Conservation (phyloP, 2,113 vertebrate genomes). For the Dolichotis patagonum region DNA sequence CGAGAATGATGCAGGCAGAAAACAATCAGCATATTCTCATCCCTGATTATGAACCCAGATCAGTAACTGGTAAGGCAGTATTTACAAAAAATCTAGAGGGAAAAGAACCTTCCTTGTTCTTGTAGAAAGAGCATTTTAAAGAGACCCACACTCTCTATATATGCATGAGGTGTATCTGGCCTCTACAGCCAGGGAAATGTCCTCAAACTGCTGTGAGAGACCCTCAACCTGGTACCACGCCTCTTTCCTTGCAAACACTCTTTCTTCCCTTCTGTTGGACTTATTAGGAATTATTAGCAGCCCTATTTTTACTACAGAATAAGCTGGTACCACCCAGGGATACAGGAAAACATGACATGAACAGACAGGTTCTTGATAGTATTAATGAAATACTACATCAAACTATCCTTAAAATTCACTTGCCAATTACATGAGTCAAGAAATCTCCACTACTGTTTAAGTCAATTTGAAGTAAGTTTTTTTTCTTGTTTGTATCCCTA, state of each 20-base stretch:
- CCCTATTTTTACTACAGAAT: not conserved
- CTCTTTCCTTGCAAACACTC: too few species aligned
- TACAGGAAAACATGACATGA: not conserved
- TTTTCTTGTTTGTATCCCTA: slow-evolving; percentile 8
- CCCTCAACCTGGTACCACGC: too few species aligned
- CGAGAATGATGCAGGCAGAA: not conserved
- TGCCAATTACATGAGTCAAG: not conserved
- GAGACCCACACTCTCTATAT: not conserved
- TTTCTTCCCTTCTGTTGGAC: too few species aligned
- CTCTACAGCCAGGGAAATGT: too few species aligned
- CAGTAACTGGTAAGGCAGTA: not conserved
- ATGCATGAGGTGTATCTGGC: too few species aligned
- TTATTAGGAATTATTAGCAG: not conserved
- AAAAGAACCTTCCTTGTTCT: not conserved
- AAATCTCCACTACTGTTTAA: slow-evolving; percentile 43
- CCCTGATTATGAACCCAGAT: not conserved
- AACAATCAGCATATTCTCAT: too few species aligned
- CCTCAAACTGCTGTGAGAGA: too few species aligned
- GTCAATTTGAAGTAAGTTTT: not conserved
- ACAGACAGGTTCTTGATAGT: not conserved
- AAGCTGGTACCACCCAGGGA: not conserved
- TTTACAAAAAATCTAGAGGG: not conserved
- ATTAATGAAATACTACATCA: not conserved
- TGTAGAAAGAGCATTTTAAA: not conserved
- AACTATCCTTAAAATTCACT: slow-evolving; percentile 20